phyloP scores from a whole-genome alignment of 2,888 invertebrate genomes.

The Dorcus hopei region DNA sequence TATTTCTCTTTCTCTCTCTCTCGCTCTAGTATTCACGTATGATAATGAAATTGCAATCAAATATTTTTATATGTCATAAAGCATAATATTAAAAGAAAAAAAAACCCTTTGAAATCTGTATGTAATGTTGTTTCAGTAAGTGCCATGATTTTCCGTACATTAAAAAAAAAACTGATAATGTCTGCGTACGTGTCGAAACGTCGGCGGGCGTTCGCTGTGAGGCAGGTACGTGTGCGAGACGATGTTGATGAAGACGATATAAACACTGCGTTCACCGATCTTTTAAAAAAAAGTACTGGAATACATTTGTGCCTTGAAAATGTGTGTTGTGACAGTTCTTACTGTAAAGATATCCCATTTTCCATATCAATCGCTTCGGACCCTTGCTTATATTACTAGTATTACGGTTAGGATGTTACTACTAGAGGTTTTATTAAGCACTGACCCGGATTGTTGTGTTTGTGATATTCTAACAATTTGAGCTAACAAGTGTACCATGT shows the following conservation, averaged over 20 bases:
- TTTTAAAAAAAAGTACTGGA: slow-evolving; percentile 39
- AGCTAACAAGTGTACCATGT: not conserved
- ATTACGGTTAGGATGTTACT: not conserved
- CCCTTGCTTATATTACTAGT: slow-evolving; percentile 37
- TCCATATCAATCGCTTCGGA: slow-evolving; percentile 37
- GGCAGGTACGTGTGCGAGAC: too few relatives aligned
- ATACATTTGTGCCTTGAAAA: slow-evolving; percentile 48
- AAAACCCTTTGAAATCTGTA: slow-evolving; percentile 22
- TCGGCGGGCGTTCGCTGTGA: too few relatives aligned
- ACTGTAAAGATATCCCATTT: slow-evolving; percentile 18
- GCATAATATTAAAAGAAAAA: slow-evolving; percentile 19
- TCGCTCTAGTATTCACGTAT: slow-evolving; percentile 1
- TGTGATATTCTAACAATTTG: not conserved
- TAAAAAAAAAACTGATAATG: not conserved
- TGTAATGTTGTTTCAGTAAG: slow-evolving; percentile 30
- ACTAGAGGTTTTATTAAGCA: slow-evolving; percentile 7
- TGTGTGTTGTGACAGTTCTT: slow-evolving; percentile 39
- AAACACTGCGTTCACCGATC: not conserved
- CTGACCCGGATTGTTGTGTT: slow-evolving; percentile 15
- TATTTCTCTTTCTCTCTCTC: too few relatives aligned
- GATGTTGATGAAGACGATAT: too few relatives aligned
- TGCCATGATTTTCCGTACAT: slow-evolving; percentile 25
- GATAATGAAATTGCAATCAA: slow-evolving; percentile 30
- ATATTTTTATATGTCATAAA: slow-evolving; percentile 36
- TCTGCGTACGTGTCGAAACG: too few relatives aligned